Evolutionary conservation across 2,113 vertebrate genomes (phyloP).

Genomic region (Halichoeres trimaculatus): DNA sequence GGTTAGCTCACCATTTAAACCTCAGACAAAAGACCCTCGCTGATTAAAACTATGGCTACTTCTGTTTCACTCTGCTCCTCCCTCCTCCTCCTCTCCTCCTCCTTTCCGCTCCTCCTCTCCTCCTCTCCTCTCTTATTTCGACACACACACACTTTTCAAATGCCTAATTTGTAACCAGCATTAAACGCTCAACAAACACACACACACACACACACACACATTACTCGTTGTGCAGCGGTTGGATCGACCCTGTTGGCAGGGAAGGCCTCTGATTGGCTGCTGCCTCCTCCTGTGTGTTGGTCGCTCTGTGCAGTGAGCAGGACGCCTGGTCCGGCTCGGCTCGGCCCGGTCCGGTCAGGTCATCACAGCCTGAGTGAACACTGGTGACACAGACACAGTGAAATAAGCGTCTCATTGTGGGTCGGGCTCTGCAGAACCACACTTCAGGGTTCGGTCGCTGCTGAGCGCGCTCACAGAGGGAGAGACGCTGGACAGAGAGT

Average conservation of each 20-base stretch:
- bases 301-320: slow-evolving; percentile 42
- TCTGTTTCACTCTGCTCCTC: slow-evolving; percentile 52
- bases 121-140: slow-evolving; percentile 45
- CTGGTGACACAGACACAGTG: slow-evolving; percentile 53
- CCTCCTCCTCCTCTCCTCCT: slow-evolving; percentile 26
- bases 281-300: slow-evolving; percentile 40
- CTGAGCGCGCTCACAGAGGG: slow-evolving; percentile 47
- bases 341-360: no score
- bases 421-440: slow-evolving; percentile 47
- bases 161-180: slow-evolving; percentile 41
- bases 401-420: slow-evolving; percentile 61
- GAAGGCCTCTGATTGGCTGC: slow-evolving; percentile 15
- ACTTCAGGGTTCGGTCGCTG: slow-evolving; percentile 52
- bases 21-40: slow-evolving; percentile 59
- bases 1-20: slow-evolving; percentile 70
- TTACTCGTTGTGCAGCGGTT: slow-evolving; percentile 36
- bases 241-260: slow-evolving; percentile 14
- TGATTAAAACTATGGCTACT: slow-evolving; percentile 76
- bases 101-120: slow-evolving; percentile 49
- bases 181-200: slow-evolving; percentile 27
- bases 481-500: slow-evolving; percentile 33
- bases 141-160: slow-evolving; percentile 46
- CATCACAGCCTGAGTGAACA: slow-evolving; percentile 43
- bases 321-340: no score
- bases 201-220: slow-evolving; percentile 21